Evolutionary conservation across 2,888 invertebrate genomes (phyloP).

Genomic region (Anticlea derivata): DNA sequence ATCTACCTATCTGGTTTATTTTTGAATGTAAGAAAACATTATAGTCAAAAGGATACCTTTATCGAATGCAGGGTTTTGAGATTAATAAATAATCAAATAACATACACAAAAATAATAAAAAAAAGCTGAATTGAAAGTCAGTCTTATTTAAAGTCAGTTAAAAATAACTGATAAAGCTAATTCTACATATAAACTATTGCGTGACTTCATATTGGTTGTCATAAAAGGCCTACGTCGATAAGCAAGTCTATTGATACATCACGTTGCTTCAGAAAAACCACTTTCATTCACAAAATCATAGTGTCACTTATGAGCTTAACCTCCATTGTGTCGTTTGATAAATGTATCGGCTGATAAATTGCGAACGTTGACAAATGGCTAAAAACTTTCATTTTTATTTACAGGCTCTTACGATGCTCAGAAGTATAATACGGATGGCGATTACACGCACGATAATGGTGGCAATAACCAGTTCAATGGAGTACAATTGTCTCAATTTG

Average conservation of each 20-base stretch:
- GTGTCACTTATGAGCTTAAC: constrained; percentile 46
- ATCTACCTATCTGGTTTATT: too few relatives aligned
- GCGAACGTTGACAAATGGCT: constrained; percentile 67
- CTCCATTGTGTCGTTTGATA: constrained; percentile 63
- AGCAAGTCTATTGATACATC: constrained; percentile 21
- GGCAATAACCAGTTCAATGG: constrained; percentile 56
- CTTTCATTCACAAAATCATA: constrained; percentile 51
- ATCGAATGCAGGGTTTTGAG: too few relatives aligned
- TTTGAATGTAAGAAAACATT: too few relatives aligned
- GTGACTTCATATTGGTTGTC: too few relatives aligned
- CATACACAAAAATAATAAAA: too few relatives aligned
- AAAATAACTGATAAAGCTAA: too few relatives aligned
- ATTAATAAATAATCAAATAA: too few relatives aligned
- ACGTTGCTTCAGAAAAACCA: constrained; percentile 31
- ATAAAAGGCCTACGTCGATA: constrained; percentile 23
- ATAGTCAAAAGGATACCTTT: too few relatives aligned
- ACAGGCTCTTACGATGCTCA: constrained; percentile 76
- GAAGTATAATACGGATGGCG: constrained; percentile 70
- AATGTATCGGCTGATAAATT: constrained; percentile 62
- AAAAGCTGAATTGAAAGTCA: too few relatives aligned
- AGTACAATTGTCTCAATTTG: constrained; percentile 54
- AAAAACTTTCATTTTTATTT: constrained; percentile 78
- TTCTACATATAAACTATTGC: too few relatives aligned
- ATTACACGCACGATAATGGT: constrained; percentile 57
- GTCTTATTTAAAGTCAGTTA: too few relatives aligned